Conservation (phyloP, 2,888 invertebrate genomes). For the Rotaria sp. region DNA sequence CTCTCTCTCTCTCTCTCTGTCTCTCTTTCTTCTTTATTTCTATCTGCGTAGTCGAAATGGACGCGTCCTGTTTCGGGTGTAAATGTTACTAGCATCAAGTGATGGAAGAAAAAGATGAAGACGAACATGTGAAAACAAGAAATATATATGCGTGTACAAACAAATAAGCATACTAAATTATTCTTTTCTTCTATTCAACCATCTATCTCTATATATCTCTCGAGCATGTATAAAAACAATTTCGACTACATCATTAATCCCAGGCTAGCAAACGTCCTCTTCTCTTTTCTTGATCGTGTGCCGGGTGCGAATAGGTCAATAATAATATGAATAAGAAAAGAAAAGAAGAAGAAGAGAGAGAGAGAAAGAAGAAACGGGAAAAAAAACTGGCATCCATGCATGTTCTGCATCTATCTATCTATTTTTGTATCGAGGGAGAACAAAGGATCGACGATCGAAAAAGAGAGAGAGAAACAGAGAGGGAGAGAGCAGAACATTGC, state of each 20-base stretch:
- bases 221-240: background rate
- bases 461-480: background rate
- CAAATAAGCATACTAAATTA: background rate
- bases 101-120: background rate
- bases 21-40: background rate
- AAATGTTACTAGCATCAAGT: background rate
- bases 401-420: conserved; percentile 11
- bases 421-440: conserved; percentile 19
- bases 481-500: background rate
- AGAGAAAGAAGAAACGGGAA: background rate
- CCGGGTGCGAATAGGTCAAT: conserved; percentile 12
- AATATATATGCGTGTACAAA: background rate
- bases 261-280: background rate
- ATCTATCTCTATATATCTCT: background rate
- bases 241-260: conserved; percentile 14
- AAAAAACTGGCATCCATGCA: conserved; percentile 3
- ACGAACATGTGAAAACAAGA: conserved; percentile 22
- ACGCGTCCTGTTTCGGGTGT: background rate
- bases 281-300: background rate
- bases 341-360: background rate
- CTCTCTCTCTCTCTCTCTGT: background rate
- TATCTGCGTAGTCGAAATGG: background rate
- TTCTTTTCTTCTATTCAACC: background rate
- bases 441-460: background rate
- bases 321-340: background rate